Conservation (phyloP, 2,797 vertebrate species). For the Vespertilio murinus region DNA sequence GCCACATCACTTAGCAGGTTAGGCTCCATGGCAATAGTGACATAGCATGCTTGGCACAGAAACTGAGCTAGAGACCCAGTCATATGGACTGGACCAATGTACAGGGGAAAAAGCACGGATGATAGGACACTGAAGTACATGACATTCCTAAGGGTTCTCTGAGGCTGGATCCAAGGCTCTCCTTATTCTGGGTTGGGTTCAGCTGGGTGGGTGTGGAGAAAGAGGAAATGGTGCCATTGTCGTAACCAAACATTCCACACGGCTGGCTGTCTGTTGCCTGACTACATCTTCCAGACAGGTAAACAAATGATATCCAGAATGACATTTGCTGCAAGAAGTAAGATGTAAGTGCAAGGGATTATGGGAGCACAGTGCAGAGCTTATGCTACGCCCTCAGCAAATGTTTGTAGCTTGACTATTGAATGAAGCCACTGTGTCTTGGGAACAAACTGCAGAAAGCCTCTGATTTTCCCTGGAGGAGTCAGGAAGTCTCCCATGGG, state of each 20-base stretch:
- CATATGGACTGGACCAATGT: neutral
- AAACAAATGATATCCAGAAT: constrained; percentile 27
- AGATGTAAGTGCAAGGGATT: neutral
- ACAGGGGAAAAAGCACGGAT: neutral
- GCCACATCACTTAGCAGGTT: neutral
- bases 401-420: constrained; percentile 15
- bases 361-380: neutral
- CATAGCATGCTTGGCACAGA: neutral
- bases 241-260: constrained; percentile 63
- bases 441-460: neutral
- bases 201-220: constrained; percentile 37
- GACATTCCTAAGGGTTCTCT: neutral
- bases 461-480: neutral
- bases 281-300: constrained; percentile 58
- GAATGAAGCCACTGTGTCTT: neutral
- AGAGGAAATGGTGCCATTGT: constrained; percentile 58
- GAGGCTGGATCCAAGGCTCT: neutral
- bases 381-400: neutral
- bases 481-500: neutral
- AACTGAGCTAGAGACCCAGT: neutral
- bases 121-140: accelerated
- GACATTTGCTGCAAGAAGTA: neutral
- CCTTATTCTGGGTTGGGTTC: neutral
- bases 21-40: neutral
- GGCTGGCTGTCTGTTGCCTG: constrained; percentile 55